Evolutionary conservation across 2,888 invertebrate genomes (phyloP).

Genomic region (Halocaridina rubra): DNA sequence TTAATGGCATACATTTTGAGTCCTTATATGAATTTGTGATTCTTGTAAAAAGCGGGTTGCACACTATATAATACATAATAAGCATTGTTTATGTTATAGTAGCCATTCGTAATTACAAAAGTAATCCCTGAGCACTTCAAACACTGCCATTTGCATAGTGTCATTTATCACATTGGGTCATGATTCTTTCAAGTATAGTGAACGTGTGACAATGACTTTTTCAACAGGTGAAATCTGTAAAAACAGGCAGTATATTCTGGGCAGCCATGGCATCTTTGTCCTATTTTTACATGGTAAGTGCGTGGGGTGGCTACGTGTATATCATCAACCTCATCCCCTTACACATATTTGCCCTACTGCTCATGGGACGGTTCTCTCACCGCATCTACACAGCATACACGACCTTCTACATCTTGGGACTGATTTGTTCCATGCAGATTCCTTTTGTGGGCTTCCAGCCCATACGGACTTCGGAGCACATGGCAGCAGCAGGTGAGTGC

Average conservation of each 20-base stretch:
- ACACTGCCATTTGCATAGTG: too few species aligned
- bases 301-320: slow-evolving; percentile 99
- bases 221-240: slow-evolving; percentile 84
- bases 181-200: too few species aligned
- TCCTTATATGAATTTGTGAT: too few species aligned
- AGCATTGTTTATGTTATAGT: too few species aligned
- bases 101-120: too few species aligned
- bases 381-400: slow-evolving; percentile 94
- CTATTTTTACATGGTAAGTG: slow-evolving; percentile 99
- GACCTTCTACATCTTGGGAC: slow-evolving; percentile 95
- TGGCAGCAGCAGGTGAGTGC: slow-evolving; percentile 91
- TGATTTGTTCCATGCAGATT: slow-evolving; percentile 94
- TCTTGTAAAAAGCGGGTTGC: too few species aligned
- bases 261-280: slow-evolving; percentile 92
- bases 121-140: too few species aligned
- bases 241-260: slow-evolving; percentile 98
- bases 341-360: slow-evolving; percentile 85
- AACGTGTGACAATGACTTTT: too few species aligned
- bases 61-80: too few species aligned
- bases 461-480: slow-evolving; percentile 97
- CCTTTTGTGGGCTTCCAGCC: slow-evolving; percentile 92
- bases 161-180: too few species aligned
- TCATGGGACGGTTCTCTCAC: slow-evolving; percentile 92
- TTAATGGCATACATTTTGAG: too few species aligned
- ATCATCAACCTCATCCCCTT: slow-evolving; percentile 99